Conservation (phyloP, 2,113 vertebrate species). For the Lethenteron reissneri region DNA sequence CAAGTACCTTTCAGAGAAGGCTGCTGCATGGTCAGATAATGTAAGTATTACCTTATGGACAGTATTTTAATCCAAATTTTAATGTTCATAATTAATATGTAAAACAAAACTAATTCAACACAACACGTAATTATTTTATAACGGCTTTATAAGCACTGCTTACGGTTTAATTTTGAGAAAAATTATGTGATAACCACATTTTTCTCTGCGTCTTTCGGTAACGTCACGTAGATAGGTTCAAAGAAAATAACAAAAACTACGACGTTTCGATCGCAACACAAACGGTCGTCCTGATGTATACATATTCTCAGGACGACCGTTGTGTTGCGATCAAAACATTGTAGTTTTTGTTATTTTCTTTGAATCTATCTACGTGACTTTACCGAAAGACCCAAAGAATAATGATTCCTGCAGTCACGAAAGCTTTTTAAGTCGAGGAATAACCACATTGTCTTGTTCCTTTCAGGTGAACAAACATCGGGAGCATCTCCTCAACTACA, state of each 20-base stretch:
- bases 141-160: no score
- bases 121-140: no score
- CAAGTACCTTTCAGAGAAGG: constrained; percentile 83
- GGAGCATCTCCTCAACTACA: constrained; percentile 95
- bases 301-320: not conserved
- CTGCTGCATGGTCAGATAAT: constrained; percentile 87
- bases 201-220: no score
- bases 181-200: no score
- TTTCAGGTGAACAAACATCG: constrained; percentile 70
- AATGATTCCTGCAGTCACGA: not conserved
- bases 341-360: not conserved
- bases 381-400: not conserved
- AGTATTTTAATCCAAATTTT: no score
- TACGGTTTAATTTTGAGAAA: no score
- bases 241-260: no score
- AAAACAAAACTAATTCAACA: no score
- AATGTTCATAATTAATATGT: no score
- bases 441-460: constrained; percentile 10
- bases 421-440: not conserved
- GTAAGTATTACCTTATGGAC: constrained; percentile 21
- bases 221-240: no score
- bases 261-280: no score
- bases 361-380: not conserved
- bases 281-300: not conserved
- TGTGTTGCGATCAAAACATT: not conserved